phyloP scores from a whole-genome alignment of 2,888 invertebrate species.

The Zygaena filipendulae region DNA sequence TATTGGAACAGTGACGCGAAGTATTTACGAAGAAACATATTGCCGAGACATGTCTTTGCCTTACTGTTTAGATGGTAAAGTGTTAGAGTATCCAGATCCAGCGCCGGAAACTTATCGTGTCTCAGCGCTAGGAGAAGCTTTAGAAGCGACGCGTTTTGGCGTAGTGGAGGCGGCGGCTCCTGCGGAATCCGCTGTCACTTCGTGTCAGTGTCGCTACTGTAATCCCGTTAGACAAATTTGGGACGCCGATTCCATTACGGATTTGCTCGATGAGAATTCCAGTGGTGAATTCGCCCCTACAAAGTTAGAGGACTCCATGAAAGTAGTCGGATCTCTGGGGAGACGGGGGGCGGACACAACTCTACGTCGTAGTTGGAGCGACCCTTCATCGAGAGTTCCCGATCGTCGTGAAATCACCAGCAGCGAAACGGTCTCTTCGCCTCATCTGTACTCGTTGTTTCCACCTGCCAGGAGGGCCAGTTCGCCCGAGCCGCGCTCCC shows the following conservation, averaged over 20 bases:
- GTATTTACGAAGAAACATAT: conserved; percentile 59
- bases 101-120: conserved; percentile 52
- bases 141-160: conserved; percentile 58
- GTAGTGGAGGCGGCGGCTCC: conserved; percentile 53
- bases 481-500: conserved; percentile 52
- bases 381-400: conserved; percentile 62
- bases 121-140: conserved; percentile 63
- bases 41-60: conserved; percentile 60
- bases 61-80: conserved; percentile 55
- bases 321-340: conserved; percentile 53
- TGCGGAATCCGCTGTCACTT: conserved; percentile 55
- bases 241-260: conserved; percentile 74
- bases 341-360: conserved; percentile 49
- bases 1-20: conserved; percentile 34
- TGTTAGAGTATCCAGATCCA: conserved; percentile 48
- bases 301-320: conserved; percentile 61
- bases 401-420: conserved; percentile 43
- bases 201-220: conserved; percentile 80
- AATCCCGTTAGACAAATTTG: conserved; percentile 80
- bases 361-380: conserved; percentile 73
- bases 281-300: conserved; percentile 58
- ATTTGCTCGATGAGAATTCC: conserved; percentile 57
- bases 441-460: conserved; percentile 58
- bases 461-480: conserved; percentile 47
- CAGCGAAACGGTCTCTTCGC: conserved; percentile 47